Conservation (phyloP, 2,797 vertebrate genomes). For the Coilia nasus region DNA sequence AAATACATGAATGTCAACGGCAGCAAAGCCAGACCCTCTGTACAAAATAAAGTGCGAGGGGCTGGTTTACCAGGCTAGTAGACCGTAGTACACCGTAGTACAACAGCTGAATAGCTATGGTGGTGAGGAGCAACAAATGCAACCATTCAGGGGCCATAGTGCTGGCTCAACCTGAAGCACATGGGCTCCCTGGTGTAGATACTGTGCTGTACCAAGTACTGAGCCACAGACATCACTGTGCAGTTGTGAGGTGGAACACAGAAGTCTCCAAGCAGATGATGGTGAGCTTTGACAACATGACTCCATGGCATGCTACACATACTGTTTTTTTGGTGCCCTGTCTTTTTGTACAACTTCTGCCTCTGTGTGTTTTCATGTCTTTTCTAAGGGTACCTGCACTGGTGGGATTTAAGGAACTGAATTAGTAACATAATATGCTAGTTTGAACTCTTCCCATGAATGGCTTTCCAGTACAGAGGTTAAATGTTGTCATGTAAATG, state of each 20-base stretch:
- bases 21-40: too few species aligned
- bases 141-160: constrained; percentile 6
- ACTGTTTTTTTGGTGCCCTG: neutral
- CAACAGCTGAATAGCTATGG: constrained; percentile 7
- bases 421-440: neutral
- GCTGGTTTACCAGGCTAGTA: too few species aligned
- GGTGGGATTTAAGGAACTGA: neutral
- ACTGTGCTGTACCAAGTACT: neutral
- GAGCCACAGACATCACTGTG: neutral
- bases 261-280: neutral
- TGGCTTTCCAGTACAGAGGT: neutral
- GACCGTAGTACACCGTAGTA: too few species aligned
- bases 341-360: neutral
- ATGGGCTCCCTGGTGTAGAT: neutral
- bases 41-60: too few species aligned
- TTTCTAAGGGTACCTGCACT: neutral
- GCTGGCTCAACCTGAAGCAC: neutral
- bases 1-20: too few species aligned
- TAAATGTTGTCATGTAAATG: neutral
- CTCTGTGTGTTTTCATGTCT: neutral
- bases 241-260: neutral
- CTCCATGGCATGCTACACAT: neutral
- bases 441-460: neutral
- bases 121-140: neutral
- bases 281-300: neutral